phyloP scores from a whole-genome alignment of 2,888 invertebrate species.

The Candidula unifasciata region DNA sequence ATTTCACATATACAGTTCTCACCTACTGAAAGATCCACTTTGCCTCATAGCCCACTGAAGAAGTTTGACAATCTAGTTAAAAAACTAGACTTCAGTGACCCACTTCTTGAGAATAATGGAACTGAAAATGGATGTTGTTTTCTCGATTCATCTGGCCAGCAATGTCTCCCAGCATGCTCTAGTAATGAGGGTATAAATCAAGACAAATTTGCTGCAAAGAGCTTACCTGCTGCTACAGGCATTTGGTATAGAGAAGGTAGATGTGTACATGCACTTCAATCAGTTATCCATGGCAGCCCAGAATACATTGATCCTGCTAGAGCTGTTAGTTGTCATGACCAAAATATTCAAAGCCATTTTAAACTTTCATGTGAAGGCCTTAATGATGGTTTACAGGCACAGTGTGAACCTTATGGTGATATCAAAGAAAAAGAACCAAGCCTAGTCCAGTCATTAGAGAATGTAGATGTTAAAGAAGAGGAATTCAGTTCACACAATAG shows the following conservation, averaged over 20 bases:
- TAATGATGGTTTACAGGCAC: too few relatives aligned
- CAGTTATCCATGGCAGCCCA: not conserved
- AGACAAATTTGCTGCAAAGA: not conserved
- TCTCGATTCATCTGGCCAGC: not conserved
- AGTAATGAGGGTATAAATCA: not conserved
- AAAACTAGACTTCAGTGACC: constrained; percentile 31
- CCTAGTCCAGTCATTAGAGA: not conserved
- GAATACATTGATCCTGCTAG: not conserved
- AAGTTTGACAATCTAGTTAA: constrained; percentile 28
- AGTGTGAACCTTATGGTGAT: too few relatives aligned
- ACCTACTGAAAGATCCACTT: not conserved
- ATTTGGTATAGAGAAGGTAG: not conserved
- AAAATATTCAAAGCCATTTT: too few relatives aligned
- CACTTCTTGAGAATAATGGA: not conserved
- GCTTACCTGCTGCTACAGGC: not conserved
- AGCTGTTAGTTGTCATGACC: too few relatives aligned
- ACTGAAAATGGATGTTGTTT: not conserved
- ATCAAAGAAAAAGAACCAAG: too few relatives aligned
- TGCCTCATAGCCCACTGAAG: not conserved
- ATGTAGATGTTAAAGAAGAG: not conserved
- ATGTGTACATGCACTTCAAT: not conserved
- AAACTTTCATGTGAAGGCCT: too few relatives aligned
- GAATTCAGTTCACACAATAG: not conserved
- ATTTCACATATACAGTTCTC: not conserved
- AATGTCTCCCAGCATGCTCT: not conserved